Conservation (phyloP, 2,888 invertebrate species). For the Eupithecia subfuscata region DNA sequence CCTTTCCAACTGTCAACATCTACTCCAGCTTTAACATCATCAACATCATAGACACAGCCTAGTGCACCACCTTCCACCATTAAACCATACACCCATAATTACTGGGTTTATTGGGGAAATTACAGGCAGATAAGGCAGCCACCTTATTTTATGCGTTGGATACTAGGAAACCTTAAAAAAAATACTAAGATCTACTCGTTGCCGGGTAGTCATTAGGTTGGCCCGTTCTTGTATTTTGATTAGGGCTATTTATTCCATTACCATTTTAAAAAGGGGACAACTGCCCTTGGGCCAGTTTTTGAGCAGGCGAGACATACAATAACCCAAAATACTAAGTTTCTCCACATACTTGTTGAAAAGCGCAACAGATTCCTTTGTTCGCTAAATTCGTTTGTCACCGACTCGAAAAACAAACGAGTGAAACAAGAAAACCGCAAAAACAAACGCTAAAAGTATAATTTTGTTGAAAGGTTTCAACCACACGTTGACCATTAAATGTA, state of each 20-base stretch:
- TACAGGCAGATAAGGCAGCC: not conserved
- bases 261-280: not conserved
- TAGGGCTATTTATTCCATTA: not conserved
- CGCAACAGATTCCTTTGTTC: slow-evolving; percentile 45
- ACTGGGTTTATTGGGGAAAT: not conserved
- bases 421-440: not conserved
- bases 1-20: not conserved
- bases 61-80: not conserved
- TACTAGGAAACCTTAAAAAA: not conserved
- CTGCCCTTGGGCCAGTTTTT: not conserved
- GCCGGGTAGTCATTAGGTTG: not conserved
- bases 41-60: not conserved
- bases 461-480: not conserved
- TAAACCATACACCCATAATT: not conserved
- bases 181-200: not conserved
- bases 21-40: not conserved
- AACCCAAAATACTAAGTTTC: no score
- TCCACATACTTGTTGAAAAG: slow-evolving; percentile 45
- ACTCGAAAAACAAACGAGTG: not conserved
- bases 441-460: not conserved
- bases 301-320: no score
- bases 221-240: not conserved
- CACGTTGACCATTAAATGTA: not conserved
- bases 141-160: not conserved
- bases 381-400: not conserved